These are phyloP conservation scores for Pygoscelis antarcticus DNA, from an alignment of 2,113 vertebrate genomes.

Conservation along the genomic window DNA sequence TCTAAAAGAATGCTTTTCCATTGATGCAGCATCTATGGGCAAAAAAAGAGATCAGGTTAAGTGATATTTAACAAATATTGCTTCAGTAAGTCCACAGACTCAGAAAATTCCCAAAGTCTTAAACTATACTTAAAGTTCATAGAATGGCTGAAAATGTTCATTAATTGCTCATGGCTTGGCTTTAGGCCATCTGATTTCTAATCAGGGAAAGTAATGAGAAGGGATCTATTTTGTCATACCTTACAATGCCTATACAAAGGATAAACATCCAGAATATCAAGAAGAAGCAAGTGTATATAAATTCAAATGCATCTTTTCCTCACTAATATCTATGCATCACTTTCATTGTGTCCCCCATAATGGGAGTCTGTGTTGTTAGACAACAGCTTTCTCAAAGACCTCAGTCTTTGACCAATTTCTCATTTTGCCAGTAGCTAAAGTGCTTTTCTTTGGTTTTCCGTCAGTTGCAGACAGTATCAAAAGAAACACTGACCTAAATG, in stretches of 20 bases:
- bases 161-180: background rate
- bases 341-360: background rate
- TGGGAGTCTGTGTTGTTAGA: background rate
- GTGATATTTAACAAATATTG: background rate
- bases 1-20: background rate
- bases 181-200: background rate
- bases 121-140: background rate
- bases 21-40: too few species aligned
- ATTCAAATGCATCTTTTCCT: background rate
- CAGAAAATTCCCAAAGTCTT: background rate
- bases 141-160: background rate
- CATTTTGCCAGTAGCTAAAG: background rate
- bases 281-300: background rate
- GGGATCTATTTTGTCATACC: background rate
- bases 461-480: background rate
- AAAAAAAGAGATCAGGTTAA: background rate
- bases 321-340: background rate
- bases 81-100: background rate
- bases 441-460: background rate
- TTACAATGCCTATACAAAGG: background rate
- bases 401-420: background rate
- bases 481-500: background rate
- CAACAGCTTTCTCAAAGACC: background rate
- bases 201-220: background rate
- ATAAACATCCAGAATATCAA: background rate